Percentiles rank a stretch among this genome's conserved stretches.
These are phyloP conservation scores for Phoxinus phoxinus DNA, from an alignment of 2,113 vertebrate species.

Conservation along the genomic window DNA sequence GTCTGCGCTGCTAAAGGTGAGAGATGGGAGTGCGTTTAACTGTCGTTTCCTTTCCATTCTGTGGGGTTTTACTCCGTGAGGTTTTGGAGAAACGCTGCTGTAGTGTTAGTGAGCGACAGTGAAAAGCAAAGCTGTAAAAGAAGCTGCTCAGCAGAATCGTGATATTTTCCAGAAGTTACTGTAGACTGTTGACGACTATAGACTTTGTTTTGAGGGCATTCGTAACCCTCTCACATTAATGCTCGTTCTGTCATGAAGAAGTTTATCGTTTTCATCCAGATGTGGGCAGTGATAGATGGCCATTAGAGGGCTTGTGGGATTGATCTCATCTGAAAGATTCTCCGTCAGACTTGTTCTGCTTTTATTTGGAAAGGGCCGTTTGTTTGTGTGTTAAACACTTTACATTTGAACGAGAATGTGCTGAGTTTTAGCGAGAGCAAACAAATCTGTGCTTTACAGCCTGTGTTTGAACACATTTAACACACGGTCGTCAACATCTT, in stretches of 20 bases:
- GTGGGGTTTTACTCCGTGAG: background rate
- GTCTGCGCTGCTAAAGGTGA: constrained; percentile 66
- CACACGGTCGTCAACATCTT: constrained; percentile 60
- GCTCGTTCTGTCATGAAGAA: background rate
- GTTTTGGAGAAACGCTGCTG: background rate
- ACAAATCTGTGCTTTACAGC: constrained; percentile 55
- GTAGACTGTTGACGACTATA: background rate
- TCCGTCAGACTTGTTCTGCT: background rate
- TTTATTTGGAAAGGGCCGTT: constrained; percentile 5
- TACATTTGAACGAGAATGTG: constrained; percentile 56
- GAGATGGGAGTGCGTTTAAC: background rate
- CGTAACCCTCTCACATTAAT: background rate
- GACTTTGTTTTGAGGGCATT: background rate
- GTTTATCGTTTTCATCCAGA: background rate
- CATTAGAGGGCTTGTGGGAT: background rate
- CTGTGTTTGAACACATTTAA: constrained; percentile 59
- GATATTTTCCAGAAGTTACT: background rate
- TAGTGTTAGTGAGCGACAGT: background rate
- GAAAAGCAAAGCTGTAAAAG: background rate
- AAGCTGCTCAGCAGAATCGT: background rate
- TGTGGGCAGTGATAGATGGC: background rate
- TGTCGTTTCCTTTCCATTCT: background rate
- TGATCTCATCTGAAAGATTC: background rate
- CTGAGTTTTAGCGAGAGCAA: constrained; percentile 53
- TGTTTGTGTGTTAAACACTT: constrained; percentile 49